A percentile compares a stretch with the other conserved stretches of the same genome.
Evolutionary conservation across 1,140 invertebrate species (phyloP).

Genomic region (Solen grandis): DNA sequence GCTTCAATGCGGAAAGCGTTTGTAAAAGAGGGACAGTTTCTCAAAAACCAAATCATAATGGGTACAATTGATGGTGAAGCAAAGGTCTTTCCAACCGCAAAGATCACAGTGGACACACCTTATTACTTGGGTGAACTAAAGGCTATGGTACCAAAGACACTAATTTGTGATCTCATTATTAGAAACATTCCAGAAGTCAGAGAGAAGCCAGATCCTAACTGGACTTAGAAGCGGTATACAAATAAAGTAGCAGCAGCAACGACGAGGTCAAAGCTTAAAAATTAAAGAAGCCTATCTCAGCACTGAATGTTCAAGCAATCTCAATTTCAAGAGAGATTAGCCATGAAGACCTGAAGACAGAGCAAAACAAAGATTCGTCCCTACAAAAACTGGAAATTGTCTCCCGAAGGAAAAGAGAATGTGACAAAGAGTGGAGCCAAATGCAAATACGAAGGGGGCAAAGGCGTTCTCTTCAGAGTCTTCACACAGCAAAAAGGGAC

Average conservation of each 20-base stretch:
- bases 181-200: neutral
- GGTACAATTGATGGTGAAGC: conserved; percentile 1
- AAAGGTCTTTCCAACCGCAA: neutral
- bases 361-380: no score
- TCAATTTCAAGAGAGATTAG: no score
- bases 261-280: neutral
- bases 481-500: neutral
- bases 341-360: no score
- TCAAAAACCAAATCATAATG: no score
- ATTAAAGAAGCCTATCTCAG: neutral
- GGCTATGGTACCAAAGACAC: neutral
- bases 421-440: neutral
- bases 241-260: neutral
- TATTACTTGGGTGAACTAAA: neutral
- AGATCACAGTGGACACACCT: neutral
- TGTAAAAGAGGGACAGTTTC: no score
- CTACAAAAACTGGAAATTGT: neutral
- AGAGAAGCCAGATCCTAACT: neutral
- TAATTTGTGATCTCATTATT: no score
- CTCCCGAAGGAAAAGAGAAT: neutral
- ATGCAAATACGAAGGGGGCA: neutral
- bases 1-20: no score
- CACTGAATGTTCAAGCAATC: neutral
- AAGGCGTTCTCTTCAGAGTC: no score
- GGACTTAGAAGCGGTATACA: no score